Conservation (phyloP, 2,797 vertebrate genomes). For the Oreonectes daqikongensis region DNA sequence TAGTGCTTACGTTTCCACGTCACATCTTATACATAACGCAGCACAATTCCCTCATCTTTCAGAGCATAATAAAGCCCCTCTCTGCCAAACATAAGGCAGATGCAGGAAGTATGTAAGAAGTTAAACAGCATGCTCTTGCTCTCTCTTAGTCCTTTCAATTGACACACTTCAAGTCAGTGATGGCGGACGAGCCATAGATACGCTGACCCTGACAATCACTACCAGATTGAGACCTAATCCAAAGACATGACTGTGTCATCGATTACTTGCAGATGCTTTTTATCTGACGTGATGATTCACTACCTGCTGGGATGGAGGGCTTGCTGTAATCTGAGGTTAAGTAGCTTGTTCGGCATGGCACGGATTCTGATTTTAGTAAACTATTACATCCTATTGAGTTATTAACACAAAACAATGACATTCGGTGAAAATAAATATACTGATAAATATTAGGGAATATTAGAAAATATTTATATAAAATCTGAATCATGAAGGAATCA, state of each 20-base stretch:
- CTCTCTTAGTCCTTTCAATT: not conserved
- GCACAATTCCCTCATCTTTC: not conserved
- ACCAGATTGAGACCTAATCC: conserved; percentile 12
- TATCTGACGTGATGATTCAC: not conserved
- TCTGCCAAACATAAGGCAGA: conserved; percentile 17
- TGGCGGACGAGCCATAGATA: not conserved
- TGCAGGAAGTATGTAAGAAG: not conserved
- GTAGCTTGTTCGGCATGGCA: not conserved
- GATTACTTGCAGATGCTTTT: conserved; percentile 17
- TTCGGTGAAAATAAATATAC: not conserved
- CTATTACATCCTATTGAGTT: not conserved
- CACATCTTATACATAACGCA: not conserved
- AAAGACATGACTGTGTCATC: not conserved
- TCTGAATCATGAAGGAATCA: no score
- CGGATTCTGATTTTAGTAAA: not conserved
- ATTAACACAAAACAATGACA: not conserved
- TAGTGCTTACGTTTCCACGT: not conserved
- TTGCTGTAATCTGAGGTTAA: not conserved
- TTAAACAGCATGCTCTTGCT: conserved; percentile 20
- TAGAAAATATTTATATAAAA: not conserved
- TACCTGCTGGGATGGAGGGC: not conserved
- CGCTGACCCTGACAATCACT: conserved; percentile 11
- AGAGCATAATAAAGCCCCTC: not conserved
- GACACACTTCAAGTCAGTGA: not conserved
- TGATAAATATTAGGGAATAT: no score